Evolutionary conservation across 2,797 vertebrate species (phyloP), one percentile per base, ranked within the genome.

Genomic region (Ficedula albicollis): DNA sequence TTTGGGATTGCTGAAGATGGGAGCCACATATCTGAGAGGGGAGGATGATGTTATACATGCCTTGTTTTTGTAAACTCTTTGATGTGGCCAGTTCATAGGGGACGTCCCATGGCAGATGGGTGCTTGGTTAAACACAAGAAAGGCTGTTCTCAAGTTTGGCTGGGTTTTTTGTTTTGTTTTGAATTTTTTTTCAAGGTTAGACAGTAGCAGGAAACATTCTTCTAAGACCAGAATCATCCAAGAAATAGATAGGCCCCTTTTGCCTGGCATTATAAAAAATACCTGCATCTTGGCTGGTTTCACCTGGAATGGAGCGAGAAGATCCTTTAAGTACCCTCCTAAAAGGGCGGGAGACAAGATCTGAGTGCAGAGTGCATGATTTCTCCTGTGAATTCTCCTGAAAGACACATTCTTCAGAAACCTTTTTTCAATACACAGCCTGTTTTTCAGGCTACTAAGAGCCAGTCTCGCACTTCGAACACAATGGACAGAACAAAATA

Each of bases 51-150:
- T 21, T 43, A 22, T 9, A 48, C 1, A 0, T 30, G 27, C 5
- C 21, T 46, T n/a, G 4, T 12, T 77, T 73, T 46, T 34, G 18
- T 51, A 54, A 54, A 43, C 5, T 51, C n/a, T 49, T 26, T 43
- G 15, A 26, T 7, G 2, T 19, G 11, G 23, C 4, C 16, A 13
- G 8, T 36, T 74, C 3, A 1, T 6, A 36, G 6, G 11, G 4
- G 11, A 60, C 3, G 14, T 60, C 25, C 30, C 49, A 6, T 52
- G 27, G 20, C 60, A 77, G 25, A 23, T 11, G 6, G 4, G 10
- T 49, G 7, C 19, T 70, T 55, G 23, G 10, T 52, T 41, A 77
- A n/a, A 22, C 3, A 23, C 12, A 44, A 46, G 34, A 74, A 77
- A 64, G 30, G 2, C 22, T 63, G 18, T 27, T 75, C 15, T 55